Conservation (phyloP, 2,888 invertebrate genomes). For the Crocallis elinguaria region DNA sequence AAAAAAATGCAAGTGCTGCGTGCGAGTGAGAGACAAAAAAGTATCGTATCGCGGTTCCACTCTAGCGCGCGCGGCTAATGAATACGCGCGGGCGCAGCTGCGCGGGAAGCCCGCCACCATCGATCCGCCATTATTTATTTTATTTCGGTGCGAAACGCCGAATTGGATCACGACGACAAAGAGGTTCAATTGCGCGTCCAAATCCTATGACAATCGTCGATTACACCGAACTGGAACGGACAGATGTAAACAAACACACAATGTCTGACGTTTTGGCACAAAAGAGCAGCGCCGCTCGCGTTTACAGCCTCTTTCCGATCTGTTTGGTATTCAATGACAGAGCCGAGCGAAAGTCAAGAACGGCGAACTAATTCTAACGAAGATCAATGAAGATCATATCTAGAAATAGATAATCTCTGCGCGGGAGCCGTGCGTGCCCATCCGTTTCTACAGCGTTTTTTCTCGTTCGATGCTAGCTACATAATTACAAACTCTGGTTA, state of each 20-base stretch:
- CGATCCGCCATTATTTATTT: slow-evolving; percentile 81
- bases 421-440: slow-evolving; percentile 46
- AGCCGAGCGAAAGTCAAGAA: slow-evolving; percentile 25
- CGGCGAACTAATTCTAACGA: slow-evolving; percentile 28
- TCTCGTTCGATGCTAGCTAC: slow-evolving; percentile 57
- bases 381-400: slow-evolving; percentile 53
- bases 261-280: slow-evolving; percentile 54
- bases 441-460: slow-evolving; percentile 58
- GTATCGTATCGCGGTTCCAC: slow-evolving; percentile 82
- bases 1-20: slow-evolving; percentile 79
- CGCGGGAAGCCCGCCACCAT: slow-evolving; percentile 55
- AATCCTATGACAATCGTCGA: slow-evolving; percentile 79
- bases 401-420: slow-evolving; percentile 52
- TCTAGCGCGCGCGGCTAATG: slow-evolving; percentile 79
- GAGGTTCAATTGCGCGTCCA: slow-evolving; percentile 83
- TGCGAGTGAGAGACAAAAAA: slow-evolving; percentile 81
- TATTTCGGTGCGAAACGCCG: slow-evolving; percentile 80
- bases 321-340: slow-evolving; percentile 8
- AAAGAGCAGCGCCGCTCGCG: slow-evolving; percentile 35
- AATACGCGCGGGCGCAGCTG: slow-evolving; percentile 78
- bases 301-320: slow-evolving; percentile 27
- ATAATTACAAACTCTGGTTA: slow-evolving; percentile 60
- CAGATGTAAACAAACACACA: slow-evolving; percentile 80
- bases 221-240: slow-evolving; percentile 67
- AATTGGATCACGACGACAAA: slow-evolving; percentile 81